Base-by-base conservation (phyloP, 2,797 vertebrate species). In the Anas flavirostris region DNA sequence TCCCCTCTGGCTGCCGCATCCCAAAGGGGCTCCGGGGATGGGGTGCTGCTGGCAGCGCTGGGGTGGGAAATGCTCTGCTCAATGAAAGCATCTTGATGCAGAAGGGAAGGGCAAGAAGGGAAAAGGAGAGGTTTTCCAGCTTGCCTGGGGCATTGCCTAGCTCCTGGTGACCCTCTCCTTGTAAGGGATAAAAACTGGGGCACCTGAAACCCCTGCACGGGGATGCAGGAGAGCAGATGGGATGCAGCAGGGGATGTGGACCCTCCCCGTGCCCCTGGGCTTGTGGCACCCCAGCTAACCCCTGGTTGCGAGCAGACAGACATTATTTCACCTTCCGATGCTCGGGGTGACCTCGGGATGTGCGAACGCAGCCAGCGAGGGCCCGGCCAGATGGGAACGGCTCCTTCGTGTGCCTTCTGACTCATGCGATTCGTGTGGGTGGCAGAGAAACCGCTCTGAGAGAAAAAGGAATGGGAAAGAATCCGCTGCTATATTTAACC, bases 401-500 rank as follows among this genome's bases (percentile, higher is more conserved):
- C 95, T 52, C 93, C 87, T 82, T 83, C 75, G 78, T 91, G 88
- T 75, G 80, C 91, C 72, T 95, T 89, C 97, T 98, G 98, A 98
- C 96, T 98, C 98, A 98, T 83, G 70, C 55, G 52, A 52, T n/a
- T 94, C 81, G 88, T 93, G 97, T 97, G 97, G 98, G 97, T 96
- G 96, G 97, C 97, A 90, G 97, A 44, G 52, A 98, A 97, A 96
- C 39, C 3, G 6, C 96, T 80, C 94, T 80, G 25, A 96, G 97
- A 97, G 96, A 95, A 96, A 96, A 97, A 72, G 94, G 93, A 97
- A 91, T 97, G 98, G 98, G 97, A 98, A 98, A 97, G 97, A 96
- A 98, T 95, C 94, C 44, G 96, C 94, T 98, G 98, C 98, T 98
- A 98, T 97, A 97, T 98, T 98, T 98, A 98, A 98, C 97, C 96